These are phyloP conservation scores for Drosophila punjabiensis DNA, from an alignment of 1,140 invertebrate species.

Conservation along the genomic window DNA sequence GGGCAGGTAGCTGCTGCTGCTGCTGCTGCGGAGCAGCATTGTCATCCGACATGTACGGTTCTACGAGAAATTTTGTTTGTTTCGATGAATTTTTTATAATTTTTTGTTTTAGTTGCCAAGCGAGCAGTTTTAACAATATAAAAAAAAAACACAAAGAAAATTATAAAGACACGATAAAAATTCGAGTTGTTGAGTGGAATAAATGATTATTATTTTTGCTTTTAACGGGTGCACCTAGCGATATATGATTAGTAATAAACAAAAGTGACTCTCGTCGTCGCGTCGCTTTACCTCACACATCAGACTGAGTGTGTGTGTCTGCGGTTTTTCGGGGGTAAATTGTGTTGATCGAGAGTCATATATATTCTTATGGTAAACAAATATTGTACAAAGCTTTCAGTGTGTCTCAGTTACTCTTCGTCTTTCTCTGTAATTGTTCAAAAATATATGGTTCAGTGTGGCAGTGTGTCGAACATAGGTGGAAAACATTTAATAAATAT, in stretches of 20 bases:
- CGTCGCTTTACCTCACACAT: constrained; percentile 67
- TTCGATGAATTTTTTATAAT: constrained; percentile 43
- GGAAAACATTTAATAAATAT: constrained; percentile 28
- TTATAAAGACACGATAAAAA: constrained; percentile 27
- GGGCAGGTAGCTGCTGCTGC: constrained; percentile 58
- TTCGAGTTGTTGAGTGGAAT: constrained; percentile 23
- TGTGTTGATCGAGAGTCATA: constrained; percentile 25
- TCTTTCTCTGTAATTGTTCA: constrained; percentile 79
- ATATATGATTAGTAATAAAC: constrained; percentile 57
- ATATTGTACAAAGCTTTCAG: constrained; percentile 56
- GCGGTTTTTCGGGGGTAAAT: constrained; percentile 24
- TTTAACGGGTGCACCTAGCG: constrained; percentile 70
- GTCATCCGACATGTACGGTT: constrained; percentile 78
- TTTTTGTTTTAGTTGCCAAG: constrained; percentile 30
- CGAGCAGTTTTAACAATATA: constrained; percentile 47
- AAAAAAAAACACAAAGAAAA: constrained; percentile 4
- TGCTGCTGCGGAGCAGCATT: constrained; percentile 59
- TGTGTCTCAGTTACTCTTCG: constrained; percentile 71
- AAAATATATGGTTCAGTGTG: constrained; percentile 60
- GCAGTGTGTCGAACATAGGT: constrained; percentile 23
- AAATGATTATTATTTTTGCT: constrained; percentile 31
- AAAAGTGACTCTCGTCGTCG: constrained; percentile 31
- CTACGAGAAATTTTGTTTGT: constrained; percentile 74
- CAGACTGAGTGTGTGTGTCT: constrained; percentile 20
- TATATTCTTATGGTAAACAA: constrained; percentile 47